Conservation (phyloP, 2,888 invertebrate genomes). For the Mylabris sibirica region DNA sequence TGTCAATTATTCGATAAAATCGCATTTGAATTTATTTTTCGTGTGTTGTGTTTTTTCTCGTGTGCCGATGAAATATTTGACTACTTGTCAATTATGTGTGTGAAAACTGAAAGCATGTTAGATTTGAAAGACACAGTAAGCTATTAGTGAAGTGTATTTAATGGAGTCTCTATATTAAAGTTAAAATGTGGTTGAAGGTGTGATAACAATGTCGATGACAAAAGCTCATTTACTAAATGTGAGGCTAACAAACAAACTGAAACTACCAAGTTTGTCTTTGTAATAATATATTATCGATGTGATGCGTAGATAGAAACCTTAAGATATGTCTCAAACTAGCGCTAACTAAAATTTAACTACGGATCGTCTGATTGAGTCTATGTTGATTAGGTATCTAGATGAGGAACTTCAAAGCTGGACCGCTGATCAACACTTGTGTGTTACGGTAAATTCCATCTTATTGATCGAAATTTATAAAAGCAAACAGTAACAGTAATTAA, state of each 20-base stretch:
- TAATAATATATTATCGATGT: not conserved
- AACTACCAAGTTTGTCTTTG: not conserved
- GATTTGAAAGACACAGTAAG: not conserved
- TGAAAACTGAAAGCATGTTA: slow-evolving; percentile 5
- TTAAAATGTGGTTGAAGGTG: not conserved
- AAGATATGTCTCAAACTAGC: not conserved
- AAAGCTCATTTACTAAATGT: not conserved
- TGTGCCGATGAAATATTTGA: not conserved
- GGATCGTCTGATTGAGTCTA: not conserved
- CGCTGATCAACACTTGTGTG: not conserved
- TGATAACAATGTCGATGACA: slow-evolving; percentile 4
- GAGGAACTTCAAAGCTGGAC: not conserved
- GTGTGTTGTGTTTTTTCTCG: not conserved
- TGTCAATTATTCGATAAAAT: slow-evolving; percentile 11
- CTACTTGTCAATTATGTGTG: not conserved
- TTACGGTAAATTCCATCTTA: no score
- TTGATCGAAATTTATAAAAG: no score
- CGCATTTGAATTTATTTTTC: not conserved
- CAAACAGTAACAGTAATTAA: no score
- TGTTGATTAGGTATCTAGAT: not conserved
- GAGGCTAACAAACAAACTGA: not conserved
- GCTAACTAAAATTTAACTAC: not conserved
- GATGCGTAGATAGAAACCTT: not conserved
- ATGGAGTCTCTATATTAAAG: not conserved
- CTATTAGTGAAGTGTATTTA: not conserved